phyloP scores from a whole-genome alignment of 1,140 invertebrate species.

The Ceratosolen solmsi region DNA sequence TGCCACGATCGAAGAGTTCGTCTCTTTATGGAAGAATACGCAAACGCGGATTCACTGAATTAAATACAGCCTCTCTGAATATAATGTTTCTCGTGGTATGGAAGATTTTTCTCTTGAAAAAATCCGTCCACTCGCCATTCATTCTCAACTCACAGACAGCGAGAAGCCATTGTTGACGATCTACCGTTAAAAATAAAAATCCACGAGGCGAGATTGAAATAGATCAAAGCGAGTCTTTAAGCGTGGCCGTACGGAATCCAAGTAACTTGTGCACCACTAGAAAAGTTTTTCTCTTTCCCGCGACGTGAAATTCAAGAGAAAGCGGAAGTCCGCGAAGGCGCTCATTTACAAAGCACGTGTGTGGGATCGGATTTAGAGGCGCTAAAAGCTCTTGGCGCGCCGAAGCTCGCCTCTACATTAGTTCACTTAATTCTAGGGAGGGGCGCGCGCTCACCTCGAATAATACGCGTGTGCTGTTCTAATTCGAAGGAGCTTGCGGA shows the following conservation, averaged over 20 bases:
- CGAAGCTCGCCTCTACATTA: slow-evolving; percentile 56
- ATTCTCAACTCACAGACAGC: not conserved
- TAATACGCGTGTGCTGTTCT: slow-evolving; percentile 35
- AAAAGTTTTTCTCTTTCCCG: not conserved
- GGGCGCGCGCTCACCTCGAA: slow-evolving; percentile 44
- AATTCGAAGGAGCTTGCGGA: slow-evolving; percentile 32
- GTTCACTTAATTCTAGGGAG: slow-evolving; percentile 54
- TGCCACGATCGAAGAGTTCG: not conserved
- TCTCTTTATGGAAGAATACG: too few species aligned
- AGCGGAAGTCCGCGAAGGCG: slow-evolving; percentile 33
- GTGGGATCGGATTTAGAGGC: slow-evolving; percentile 35
- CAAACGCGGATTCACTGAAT: too few species aligned
- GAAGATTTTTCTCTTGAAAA: not conserved
- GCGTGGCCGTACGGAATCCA: too few species aligned
- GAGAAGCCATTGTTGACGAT: slow-evolving; percentile 25
- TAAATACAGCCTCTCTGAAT: not conserved
- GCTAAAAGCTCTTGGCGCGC: slow-evolving; percentile 38
- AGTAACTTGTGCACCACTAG: too few species aligned
- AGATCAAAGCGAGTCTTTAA: slow-evolving; percentile 40
- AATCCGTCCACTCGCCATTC: not conserved
- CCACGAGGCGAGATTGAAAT: slow-evolving; percentile 33
- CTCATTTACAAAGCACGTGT: not conserved
- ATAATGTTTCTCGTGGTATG: too few species aligned
- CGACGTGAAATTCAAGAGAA: slow-evolving; percentile 4
- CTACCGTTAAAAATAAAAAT: slow-evolving; percentile 12